These are phyloP conservation scores for Brienomyrus brachyistius DNA, from an alignment of 2,113 vertebrate genomes.

Conservation along the genomic window DNA sequence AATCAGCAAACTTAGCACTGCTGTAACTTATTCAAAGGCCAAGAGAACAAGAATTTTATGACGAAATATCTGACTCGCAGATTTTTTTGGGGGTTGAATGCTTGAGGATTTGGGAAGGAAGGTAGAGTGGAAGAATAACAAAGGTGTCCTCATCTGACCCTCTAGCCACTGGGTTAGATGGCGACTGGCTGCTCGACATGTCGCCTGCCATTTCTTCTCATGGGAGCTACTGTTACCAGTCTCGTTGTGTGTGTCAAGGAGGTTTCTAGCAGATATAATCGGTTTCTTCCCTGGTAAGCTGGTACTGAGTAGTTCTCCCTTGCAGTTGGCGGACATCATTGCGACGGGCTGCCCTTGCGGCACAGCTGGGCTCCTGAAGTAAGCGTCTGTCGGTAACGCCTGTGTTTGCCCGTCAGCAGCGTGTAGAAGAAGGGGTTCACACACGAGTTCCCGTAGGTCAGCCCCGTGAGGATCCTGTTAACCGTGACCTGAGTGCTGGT, in stretches of 20 bases:
- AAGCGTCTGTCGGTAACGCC: conserved; percentile 41
- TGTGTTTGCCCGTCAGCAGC: conserved; percentile 62
- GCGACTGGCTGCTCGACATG: not conserved
- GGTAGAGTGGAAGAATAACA: not conserved
- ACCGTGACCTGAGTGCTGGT: conserved; percentile 68
- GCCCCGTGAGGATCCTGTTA: conserved; percentile 69
- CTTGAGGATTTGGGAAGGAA: not conserved
- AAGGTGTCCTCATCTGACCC: not conserved
- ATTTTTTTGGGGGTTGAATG: not conserved
- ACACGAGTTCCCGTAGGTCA: conserved; percentile 75
- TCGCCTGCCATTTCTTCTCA: not conserved
- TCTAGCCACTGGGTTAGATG: not conserved
- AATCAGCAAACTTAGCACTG: not conserved
- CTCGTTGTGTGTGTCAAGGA: too few relatives aligned
- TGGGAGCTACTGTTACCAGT: not conserved
- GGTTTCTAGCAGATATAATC: not conserved
- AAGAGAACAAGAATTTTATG: not conserved
- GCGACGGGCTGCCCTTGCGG: conserved; percentile 55
- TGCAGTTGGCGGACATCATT: conserved; percentile 25
- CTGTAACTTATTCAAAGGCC: not conserved
- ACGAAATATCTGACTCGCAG: not conserved
- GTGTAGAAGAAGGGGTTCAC: conserved; percentile 79
- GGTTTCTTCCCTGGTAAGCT: not conserved
- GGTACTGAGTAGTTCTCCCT: not conserved
- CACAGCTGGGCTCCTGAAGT: conserved; percentile 44